Percentiles rank a stretch among this genome's conserved stretches.
Conservation (phyloP, 1,140 invertebrate species). For the Ostrea denselamellosa region DNA sequence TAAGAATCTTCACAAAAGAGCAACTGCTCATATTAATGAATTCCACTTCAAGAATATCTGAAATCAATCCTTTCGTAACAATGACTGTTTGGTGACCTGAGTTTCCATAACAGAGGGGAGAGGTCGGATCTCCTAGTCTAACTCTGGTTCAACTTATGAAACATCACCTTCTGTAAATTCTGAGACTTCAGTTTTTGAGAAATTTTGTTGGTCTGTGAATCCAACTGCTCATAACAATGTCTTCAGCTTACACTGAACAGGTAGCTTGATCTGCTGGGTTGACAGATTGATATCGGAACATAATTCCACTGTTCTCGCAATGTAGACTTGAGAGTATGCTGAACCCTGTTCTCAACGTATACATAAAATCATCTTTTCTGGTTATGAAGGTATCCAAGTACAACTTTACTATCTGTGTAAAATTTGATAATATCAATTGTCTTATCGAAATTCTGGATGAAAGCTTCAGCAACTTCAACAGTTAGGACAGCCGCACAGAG, state of each 20-base stretch:
- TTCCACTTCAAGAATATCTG: neutral
- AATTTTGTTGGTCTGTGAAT: neutral
- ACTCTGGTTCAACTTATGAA: neutral
- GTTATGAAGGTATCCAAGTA: no score
- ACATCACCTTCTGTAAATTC: neutral
- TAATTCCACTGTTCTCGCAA: slow-evolving; percentile 1
- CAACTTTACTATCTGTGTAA: no score
- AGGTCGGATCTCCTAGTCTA: neutral
- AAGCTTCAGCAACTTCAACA: no score
- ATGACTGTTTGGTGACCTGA: neutral
- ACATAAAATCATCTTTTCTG: no score
- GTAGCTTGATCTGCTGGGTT: slow-evolving; percentile 42
- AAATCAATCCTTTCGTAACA: neutral
- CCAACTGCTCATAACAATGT: neutral
- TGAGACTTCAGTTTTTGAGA: neutral
- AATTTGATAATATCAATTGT: no score
- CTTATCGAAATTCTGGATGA: no score
- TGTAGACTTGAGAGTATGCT: neutral
- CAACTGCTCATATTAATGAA: neutral
- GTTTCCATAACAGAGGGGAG: neutral
- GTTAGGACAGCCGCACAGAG: no score
- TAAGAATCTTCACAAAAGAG: neutral
- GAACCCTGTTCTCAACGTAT: slow-evolving; percentile 18
- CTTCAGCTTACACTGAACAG: neutral
- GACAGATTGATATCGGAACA: neutral